Evolutionary conservation across 2,888 invertebrate species (phyloP).

Genomic region (Pseudococcus jackbeardsleyi): DNA sequence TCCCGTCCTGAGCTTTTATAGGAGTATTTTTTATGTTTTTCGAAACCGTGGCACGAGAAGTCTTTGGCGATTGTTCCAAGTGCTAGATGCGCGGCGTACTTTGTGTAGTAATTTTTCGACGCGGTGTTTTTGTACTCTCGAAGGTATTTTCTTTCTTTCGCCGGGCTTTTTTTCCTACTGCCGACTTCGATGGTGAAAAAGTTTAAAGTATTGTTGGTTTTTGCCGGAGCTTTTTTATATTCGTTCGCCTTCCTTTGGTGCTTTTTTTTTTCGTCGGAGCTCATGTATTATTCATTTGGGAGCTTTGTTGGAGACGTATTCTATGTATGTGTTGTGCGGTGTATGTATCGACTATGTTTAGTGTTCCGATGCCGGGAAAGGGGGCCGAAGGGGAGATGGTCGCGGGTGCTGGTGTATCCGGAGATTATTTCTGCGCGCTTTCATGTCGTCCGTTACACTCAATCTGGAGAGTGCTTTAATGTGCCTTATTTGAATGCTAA

Average conservation of each 20-base stretch:
- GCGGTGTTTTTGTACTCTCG: slow-evolving; percentile 16
- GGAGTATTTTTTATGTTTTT: not conserved
- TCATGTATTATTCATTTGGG: slow-evolving; percentile 58
- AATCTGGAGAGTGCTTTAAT: slow-evolving; percentile 64
- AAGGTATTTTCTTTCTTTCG: not conserved
- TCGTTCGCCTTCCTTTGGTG: not conserved
- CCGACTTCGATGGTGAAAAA: not conserved
- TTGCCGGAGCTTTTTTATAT: not conserved
- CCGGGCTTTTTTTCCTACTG: not conserved
- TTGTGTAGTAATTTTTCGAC: slow-evolving; percentile 24
- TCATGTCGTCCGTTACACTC: slow-evolving; percentile 61
- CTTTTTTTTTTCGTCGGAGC: slow-evolving; percentile 14
- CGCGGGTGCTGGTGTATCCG: not conserved
- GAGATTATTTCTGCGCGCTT: slow-evolving; percentile 44
- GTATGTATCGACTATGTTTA: not conserved
- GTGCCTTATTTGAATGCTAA: slow-evolving; percentile 64
- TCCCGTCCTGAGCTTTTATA: not conserved
- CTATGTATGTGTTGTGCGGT: not conserved
- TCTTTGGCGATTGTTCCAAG: slow-evolving; percentile 7
- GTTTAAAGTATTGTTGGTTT: slow-evolving; percentile 35
- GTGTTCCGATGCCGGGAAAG: not conserved
- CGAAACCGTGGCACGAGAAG: not conserved
- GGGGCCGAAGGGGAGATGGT: not conserved
- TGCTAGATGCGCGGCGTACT: not conserved
- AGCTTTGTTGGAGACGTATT: slow-evolving; percentile 49